A percentile compares a stretch with the other conserved stretches of the same genome.
phyloP scores from a whole-genome alignment of 1,140 invertebrate genomes.

The Arion vulgaris region DNA sequence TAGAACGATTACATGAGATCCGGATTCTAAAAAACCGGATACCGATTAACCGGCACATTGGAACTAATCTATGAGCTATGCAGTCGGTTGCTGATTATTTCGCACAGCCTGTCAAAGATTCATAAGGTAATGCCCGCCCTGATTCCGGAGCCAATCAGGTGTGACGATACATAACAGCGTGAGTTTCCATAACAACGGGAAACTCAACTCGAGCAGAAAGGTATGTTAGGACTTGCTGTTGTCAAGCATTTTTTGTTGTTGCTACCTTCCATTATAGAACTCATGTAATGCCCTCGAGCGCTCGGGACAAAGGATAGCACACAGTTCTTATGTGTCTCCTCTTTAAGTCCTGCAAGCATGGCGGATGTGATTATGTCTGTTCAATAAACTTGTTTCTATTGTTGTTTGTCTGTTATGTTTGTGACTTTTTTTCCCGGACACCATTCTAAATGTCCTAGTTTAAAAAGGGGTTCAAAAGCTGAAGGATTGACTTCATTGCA shows the following conservation, averaged over 20 bases:
- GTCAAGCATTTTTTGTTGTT: neutral
- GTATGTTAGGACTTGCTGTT: neutral
- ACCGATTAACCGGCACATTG: neutral
- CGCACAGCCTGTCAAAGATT: neutral
- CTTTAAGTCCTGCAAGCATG: too few species aligned
- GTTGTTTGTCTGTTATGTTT: too few species aligned
- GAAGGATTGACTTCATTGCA: too few species aligned
- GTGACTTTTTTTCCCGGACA: too few species aligned
- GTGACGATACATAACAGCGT: neutral
- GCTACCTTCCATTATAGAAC: too few species aligned
- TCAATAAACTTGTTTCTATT: too few species aligned
- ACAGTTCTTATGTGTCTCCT: too few species aligned
- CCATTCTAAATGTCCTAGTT: too few species aligned
- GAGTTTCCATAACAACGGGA: neutral
- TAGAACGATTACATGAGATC: neutral
- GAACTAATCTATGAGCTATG: neutral
- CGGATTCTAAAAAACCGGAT: neutral
- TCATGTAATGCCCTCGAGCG: too few species aligned
- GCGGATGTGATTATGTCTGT: too few species aligned
- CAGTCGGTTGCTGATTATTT: neutral
- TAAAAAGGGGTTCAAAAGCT: too few species aligned
- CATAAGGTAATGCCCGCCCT: neutral
- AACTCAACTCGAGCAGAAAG: neutral
- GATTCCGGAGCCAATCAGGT: neutral
- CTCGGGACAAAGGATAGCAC: too few species aligned